Conservation (phyloP, 1,140 invertebrate genomes). For the Drosophila malerkotliana region DNA sequence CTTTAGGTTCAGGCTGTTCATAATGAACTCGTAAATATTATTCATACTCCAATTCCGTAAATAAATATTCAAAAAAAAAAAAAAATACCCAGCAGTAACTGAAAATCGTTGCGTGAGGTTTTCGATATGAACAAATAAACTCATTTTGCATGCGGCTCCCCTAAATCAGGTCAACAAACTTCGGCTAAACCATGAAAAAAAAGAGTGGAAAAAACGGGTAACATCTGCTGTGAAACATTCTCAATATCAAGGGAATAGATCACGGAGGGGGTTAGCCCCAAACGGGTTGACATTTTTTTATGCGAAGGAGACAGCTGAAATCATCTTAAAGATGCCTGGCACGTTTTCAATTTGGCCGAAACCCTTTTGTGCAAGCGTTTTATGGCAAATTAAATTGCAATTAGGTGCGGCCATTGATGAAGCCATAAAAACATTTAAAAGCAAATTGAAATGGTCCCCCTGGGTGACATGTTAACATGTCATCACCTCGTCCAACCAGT, state of each 20-base stretch:
- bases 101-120: slow-evolving; percentile 30
- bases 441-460: slow-evolving; percentile 48
- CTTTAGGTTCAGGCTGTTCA: slow-evolving; percentile 35
- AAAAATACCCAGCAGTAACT: slow-evolving; percentile 7
- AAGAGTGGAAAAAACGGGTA: slow-evolving; percentile 1
- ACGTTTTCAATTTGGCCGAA: slow-evolving; percentile 73
- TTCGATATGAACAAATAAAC: slow-evolving; percentile 40
- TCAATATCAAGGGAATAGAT: slow-evolving; percentile 40
- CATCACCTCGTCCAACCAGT: slow-evolving; percentile 43
- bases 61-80: slow-evolving; percentile 31
- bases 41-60: slow-evolving; percentile 53
- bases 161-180: slow-evolving; percentile 55
- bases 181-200: slow-evolving; percentile 8
- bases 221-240: slow-evolving; percentile 40
- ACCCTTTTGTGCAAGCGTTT: slow-evolving; percentile 69
- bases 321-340: slow-evolving; percentile 64
- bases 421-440: slow-evolving; percentile 65
- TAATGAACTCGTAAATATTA: slow-evolving; percentile 49
- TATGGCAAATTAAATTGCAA: slow-evolving; percentile 75
- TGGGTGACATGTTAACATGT: slow-evolving; percentile 52
- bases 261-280: background rate
- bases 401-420: slow-evolving; percentile 69
- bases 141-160: slow-evolving; percentile 33
- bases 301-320: slow-evolving; percentile 30
- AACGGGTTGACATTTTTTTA: slow-evolving; percentile 50